Base-by-base conservation (phyloP, 1,140 invertebrate genomes). In the Ceratina japonica region DNA sequence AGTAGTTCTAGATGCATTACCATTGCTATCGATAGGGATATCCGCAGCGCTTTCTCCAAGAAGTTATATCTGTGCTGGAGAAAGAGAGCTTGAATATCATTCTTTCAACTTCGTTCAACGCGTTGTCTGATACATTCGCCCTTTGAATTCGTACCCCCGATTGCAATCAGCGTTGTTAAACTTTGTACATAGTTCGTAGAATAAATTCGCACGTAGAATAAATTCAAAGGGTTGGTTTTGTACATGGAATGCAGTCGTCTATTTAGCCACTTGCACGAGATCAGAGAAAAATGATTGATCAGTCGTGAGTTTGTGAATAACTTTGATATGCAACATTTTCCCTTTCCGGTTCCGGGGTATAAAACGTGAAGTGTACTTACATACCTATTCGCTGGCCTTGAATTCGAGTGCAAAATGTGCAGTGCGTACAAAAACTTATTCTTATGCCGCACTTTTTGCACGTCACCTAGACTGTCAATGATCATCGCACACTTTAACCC, bases 51-150 rank as follows among this genome's bases (percentile, higher is more conserved):
- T 82, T 84, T 79, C 86, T 87, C 82, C 86, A 83, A 87, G 82
- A 86, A 80, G 63, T 83, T 86, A 78, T 12, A 78, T 12, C 86
- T 87, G 86, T 86, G 86, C 86, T 87, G 86, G 85, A 87, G 86
- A 82, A 84, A 86, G 71, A 61, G 63, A 61, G 63, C 76, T 80
- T 68, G 52, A 76, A 51, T 61, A 75, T 2, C 65, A 59, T 75
- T 59, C n/a, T 76, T 49, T 56, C 61, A 24, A 56, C 68, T 68
- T 74, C 27, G 18, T 22, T 65, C 10, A n/a, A 72, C 44, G 51
- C 37, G n/a, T 66, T 22, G 22, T 3, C n/a, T 10, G 3, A 44
- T 54, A 24, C 59, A 71, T 79, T 31, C 15, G 69, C 20, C 49
- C 68, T 56, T 63, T 62, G 59, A 63, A 63, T 72, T 78, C 49